Conservation (phyloP, 2,797 vertebrate genomes). For the Coregonus suidteri region DNA sequence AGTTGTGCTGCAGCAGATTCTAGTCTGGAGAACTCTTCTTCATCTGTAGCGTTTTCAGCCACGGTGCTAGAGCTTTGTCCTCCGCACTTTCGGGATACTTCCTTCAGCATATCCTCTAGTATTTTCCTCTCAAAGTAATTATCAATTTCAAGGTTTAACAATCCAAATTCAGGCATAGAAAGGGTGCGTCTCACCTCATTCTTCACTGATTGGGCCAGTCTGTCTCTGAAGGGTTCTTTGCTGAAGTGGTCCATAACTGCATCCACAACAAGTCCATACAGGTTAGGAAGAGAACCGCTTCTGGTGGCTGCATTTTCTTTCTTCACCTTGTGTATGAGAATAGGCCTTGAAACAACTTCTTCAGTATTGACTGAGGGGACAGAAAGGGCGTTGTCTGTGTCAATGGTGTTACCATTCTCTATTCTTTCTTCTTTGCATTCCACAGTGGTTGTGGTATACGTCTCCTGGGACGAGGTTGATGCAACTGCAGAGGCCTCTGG, state of each 20-base stretch:
- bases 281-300: neutral
- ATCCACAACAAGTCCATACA: neutral
- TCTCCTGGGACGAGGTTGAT: neutral
- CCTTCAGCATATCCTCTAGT: neutral
- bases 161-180: neutral
- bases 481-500: neutral
- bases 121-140: neutral
- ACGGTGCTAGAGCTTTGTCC: neutral
- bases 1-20: neutral
- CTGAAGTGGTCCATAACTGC: neutral
- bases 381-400: neutral
- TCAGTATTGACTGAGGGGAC: neutral
- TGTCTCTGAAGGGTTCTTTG: slow-evolving; percentile 1
- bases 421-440: neutral
- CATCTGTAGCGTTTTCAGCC: neutral
- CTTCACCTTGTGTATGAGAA: neutral
- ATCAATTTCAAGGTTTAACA: neutral
- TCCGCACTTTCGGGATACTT: neutral
- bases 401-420: neutral
- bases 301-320: neutral
- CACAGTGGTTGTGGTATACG: neutral
- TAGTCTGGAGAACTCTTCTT: neutral
- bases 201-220: neutral
- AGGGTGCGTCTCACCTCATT: slow-evolving; percentile 4
- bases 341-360: neutral